Conservation (phyloP, 2,888 invertebrate genomes). For the Apamea crenata region DNA sequence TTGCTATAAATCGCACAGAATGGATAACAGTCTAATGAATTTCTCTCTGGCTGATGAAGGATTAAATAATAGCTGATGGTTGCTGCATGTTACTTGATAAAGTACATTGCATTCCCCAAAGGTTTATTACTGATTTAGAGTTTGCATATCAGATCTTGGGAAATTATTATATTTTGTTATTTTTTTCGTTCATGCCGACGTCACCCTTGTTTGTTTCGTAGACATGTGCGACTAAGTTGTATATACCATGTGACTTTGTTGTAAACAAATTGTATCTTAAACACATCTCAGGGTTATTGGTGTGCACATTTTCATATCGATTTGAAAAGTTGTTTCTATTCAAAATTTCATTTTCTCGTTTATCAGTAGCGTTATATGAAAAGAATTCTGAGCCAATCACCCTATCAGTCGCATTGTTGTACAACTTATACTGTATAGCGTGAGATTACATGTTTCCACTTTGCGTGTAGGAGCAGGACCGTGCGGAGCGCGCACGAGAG, state of each 20-base stretch:
- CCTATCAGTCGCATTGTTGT: slow-evolving; percentile 66
- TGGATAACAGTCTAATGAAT: slow-evolving; percentile 73
- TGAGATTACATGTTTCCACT: slow-evolving; percentile 48
- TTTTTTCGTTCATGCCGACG: slow-evolving; percentile 67
- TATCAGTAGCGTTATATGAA: slow-evolving; percentile 11
- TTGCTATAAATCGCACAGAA: slow-evolving; percentile 80
- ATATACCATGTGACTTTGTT: slow-evolving; percentile 69
- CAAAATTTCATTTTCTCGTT: not conserved
- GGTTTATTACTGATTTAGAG: slow-evolving; percentile 78
- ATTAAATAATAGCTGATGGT: slow-evolving; percentile 81
- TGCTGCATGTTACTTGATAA: slow-evolving; percentile 87
- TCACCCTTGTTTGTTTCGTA: slow-evolving; percentile 72
- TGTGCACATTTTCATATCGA: slow-evolving; percentile 26
- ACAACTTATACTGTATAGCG: slow-evolving; percentile 46
- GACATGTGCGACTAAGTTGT: slow-evolving; percentile 65
- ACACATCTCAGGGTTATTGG: slow-evolving; percentile 47
- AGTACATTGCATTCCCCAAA: slow-evolving; percentile 83
- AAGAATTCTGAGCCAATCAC: slow-evolving; percentile 33
- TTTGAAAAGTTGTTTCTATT: not conserved
- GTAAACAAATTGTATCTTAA: slow-evolving; percentile 42
- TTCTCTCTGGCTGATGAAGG: slow-evolving; percentile 77
- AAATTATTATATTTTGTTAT: slow-evolving; percentile 69
- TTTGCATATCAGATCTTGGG: slow-evolving; percentile 79
- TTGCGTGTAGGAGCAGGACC: slow-evolving; percentile 85
- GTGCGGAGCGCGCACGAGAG: slow-evolving; percentile 88